Evolutionary conservation across 2,113 vertebrate genomes (phyloP).

Genomic region (Neopipo cinnamomea): DNA sequence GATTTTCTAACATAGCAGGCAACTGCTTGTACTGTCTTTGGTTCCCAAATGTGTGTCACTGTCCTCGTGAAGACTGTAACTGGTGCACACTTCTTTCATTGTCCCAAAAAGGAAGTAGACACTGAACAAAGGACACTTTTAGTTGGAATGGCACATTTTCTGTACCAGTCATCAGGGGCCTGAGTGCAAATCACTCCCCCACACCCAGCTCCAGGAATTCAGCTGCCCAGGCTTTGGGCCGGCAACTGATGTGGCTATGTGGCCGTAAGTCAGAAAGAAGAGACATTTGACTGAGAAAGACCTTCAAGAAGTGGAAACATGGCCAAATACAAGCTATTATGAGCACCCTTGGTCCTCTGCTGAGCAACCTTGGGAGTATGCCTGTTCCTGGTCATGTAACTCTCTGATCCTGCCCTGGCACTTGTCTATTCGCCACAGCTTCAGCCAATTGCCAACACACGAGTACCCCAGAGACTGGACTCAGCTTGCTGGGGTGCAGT

Average conservation of each 20-base stretch:
- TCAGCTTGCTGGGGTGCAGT: background rate
- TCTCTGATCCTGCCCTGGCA: background rate
- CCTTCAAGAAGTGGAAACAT: background rate
- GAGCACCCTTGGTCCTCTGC: background rate
- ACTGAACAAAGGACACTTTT: background rate
- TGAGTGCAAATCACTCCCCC: background rate
- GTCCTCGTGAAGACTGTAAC: background rate
- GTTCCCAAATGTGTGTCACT: background rate
- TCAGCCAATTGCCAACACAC: background rate
- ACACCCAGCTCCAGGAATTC: background rate
- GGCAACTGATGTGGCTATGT: background rate
- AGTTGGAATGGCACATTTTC: background rate
- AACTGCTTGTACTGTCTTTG: background rate
- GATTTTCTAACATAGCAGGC: background rate
- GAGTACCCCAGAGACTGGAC: accelerated
- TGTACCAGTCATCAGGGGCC: background rate
- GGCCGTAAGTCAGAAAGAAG: background rate
- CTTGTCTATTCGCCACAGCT: background rate
- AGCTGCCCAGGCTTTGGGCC: background rate
- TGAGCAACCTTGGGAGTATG: too few relatives aligned
- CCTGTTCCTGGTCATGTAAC: background rate
- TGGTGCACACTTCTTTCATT: background rate
- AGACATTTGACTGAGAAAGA: background rate
- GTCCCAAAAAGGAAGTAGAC: background rate
- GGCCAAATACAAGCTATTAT: too few relatives aligned